Evolutionary conservation across 2,888 invertebrate species (phyloP).

Genomic region (Caenorhabditis sulstoni): DNA sequence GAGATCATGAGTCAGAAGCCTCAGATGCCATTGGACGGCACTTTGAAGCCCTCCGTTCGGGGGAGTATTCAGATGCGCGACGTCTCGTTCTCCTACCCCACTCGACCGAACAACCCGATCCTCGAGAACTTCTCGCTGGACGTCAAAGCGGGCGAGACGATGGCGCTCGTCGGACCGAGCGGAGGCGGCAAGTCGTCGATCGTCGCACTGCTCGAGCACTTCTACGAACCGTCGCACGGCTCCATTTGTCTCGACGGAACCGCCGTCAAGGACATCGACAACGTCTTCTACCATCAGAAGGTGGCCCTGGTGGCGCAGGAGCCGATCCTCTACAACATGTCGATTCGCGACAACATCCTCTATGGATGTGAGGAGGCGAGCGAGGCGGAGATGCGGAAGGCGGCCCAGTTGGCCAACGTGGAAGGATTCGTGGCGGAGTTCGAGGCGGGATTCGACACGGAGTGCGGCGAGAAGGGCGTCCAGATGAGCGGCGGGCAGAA

Average conservation of each 20-base stretch:
- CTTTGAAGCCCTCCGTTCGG: too few relatives aligned
- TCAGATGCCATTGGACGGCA: too few relatives aligned
- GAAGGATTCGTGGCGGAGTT: not conserved
- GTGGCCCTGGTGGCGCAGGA: conserved; percentile 34
- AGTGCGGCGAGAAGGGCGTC: not conserved
- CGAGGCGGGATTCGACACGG: conserved; percentile 1
- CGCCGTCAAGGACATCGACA: conserved; percentile 17
- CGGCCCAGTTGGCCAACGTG: not conserved
- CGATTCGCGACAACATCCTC: conserved; percentile 26
- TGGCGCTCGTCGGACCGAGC: not conserved
- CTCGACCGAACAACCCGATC: too few relatives aligned
- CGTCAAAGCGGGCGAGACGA: not conserved
- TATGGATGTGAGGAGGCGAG: conserved; percentile 5
- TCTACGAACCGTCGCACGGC: conserved; percentile 26
- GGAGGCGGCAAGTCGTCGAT: conserved; percentile 5
- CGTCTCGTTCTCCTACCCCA: too few relatives aligned
- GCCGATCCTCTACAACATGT: conserved; percentile 22
- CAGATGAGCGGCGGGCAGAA: conserved; percentile 4
- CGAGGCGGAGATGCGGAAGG: not conserved
- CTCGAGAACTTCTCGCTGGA: not conserved
- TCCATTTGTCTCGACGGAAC: conserved; percentile 20
- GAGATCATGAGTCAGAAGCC: too few relatives aligned
- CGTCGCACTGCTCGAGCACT: conserved; percentile 25
- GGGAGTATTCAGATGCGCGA: too few relatives aligned
- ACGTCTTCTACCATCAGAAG: conserved; percentile 23